phyloP scores from a whole-genome alignment of 2,888 invertebrate genomes.

The Diarsia mendica region DNA sequence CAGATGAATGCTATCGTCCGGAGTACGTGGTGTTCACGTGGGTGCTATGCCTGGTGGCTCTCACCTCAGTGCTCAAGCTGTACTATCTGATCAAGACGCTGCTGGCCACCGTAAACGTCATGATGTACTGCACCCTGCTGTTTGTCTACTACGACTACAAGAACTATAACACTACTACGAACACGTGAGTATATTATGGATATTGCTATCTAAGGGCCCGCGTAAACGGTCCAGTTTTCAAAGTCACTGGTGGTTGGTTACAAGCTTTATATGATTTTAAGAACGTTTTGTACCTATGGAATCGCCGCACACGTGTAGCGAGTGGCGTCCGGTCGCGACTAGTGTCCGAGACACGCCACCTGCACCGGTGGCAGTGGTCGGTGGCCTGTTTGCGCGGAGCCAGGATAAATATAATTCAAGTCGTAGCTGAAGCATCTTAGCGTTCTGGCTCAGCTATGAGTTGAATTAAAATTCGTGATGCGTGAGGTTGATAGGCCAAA shows the following conservation, averaged over 20 bases:
- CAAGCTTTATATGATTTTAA: no score
- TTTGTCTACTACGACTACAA: constrained; percentile 90
- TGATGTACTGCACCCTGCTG: constrained; percentile 93
- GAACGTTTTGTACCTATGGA: no score
- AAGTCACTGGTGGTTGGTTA: no score
- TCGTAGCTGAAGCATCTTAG: not conserved
- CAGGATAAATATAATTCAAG: no score
- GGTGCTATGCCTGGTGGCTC: constrained; percentile 97
- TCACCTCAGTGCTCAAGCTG: constrained; percentile 97
- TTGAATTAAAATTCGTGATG: not conserved
- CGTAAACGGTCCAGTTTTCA: no score
- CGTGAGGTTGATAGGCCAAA: not conserved
- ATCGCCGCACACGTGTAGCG: no score
- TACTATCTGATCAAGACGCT: constrained; percentile 96
- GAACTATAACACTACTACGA: constrained; percentile 65
- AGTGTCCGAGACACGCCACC: no score
- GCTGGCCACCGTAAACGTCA: constrained; percentile 94
- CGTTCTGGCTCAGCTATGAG: no score
- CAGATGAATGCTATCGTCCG: constrained; percentile 91
- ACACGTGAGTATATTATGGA: constrained; percentile 79
- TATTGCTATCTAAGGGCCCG: not conserved
- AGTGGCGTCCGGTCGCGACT: no score
- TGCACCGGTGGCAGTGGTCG: no score
- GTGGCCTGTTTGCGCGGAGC: no score
- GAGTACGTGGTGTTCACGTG: constrained; percentile 98